Conservation (phyloP, 2,888 invertebrate genomes). For the Sipunculus nudus region DNA sequence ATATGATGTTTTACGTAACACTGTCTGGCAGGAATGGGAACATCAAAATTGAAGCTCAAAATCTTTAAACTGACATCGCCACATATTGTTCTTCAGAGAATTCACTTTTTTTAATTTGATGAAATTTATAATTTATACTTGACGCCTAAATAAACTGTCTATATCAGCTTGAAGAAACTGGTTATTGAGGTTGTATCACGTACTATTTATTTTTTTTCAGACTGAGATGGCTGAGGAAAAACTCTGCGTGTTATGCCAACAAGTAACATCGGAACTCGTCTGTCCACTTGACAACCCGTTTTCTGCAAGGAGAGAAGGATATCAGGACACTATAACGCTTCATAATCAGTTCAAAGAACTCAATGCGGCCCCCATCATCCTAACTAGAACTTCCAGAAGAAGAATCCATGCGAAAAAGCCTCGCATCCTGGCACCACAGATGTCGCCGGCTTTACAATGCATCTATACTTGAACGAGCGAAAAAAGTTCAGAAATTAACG, state of each 20-base stretch:
- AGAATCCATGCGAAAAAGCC: conserved; percentile 3
- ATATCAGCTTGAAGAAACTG: neutral
- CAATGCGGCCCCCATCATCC: no score
- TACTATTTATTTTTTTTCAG: no score
- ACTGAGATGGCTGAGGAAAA: no score
- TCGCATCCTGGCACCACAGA: conserved; percentile 14
- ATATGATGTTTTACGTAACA: no score
- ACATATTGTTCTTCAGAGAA: no score
- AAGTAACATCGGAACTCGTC: neutral
- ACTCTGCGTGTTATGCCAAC: neutral
- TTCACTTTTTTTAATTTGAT: no score
- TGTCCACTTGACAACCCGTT: neutral
- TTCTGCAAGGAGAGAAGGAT: neutral
- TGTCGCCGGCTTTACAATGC: conserved; percentile 13
- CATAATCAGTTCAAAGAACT: neutral
- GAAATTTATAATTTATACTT: no score
- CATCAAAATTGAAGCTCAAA: no score
- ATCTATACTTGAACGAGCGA: conserved; percentile 20
- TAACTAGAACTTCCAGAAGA: conserved; percentile 7
- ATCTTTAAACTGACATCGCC: no score
- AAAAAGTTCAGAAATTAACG: conserved; percentile 14
- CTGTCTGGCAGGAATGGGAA: no score
- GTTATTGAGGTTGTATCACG: no score
- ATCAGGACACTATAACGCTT: neutral
- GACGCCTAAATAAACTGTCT: no score